Base-by-base conservation (phyloP, 2,797 vertebrate genomes). In the Cottoperca gobio region DNA sequence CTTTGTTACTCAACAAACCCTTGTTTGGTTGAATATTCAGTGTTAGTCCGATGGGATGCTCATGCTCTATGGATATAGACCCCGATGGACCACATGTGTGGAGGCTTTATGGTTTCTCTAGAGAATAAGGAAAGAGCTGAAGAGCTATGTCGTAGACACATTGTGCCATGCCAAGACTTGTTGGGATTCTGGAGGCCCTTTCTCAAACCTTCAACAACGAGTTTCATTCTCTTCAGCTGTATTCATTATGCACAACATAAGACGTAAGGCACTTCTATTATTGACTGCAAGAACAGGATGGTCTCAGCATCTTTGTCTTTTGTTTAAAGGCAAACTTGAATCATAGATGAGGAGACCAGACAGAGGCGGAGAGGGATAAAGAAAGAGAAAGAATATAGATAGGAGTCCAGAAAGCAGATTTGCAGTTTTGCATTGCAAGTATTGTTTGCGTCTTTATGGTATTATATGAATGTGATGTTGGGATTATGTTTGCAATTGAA, bases 1-100 rank as follows among this genome's bases (percentile, higher is more conserved):
- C 71, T 78, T 83, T 84, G 83, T 87, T 87, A 63, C 40, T 69
- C 19, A 17, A 75, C 81, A 78, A 75, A 83, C 49, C 78, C 62
- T 83, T 72, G 57, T 90, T 83, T 83, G 54, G 68, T 58, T 67
- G 26, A 85, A 73, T 43, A 79, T 83, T 85, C 54, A 39, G 26
- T 72, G 65, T 85, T 84, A 81, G 53, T 68, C 80, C 72, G 65
- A n/a, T 46, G 69, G 63, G 70, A 70, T 63, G 55, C 54, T 82
- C 64, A 73, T 78, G 83, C 82, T 79, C 26, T 69, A 50, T 81
- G 49, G n/a, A 67, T 86, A 79, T 49, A 21, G 55, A 43, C 57
- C 66, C 60, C 33, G 53, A 72, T 35, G 70, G 42, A 71, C 55
- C n/a, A 17, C 42, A 61, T 43, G 14, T 42, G 73, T 80, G 54